phyloP scores from a whole-genome alignment of 2,113 vertebrate species.

The Mirza zaza region DNA sequence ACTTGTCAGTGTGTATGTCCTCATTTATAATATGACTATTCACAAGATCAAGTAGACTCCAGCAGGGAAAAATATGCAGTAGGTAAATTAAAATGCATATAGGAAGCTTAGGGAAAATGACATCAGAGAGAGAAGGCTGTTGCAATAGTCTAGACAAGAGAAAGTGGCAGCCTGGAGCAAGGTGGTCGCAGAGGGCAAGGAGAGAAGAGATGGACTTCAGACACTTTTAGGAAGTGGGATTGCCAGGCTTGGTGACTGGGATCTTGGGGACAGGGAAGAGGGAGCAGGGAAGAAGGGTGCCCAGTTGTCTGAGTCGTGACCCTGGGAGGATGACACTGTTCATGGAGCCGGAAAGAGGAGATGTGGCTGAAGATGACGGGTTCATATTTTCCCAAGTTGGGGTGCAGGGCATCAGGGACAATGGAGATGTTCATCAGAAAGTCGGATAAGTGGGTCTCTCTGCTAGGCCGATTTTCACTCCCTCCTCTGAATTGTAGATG shows the following conservation, averaged over 20 bases:
- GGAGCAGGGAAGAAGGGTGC: not conserved
- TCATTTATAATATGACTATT: not conserved
- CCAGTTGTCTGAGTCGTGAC: accelerated
- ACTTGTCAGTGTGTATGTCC: not conserved
- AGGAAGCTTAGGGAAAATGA: not conserved
- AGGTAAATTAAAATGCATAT: not conserved
- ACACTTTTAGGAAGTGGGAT: not conserved
- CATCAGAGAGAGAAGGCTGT: too few relatives aligned
- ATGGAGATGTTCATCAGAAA: accelerated
- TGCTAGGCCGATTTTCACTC: not conserved
- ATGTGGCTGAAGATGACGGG: not conserved
- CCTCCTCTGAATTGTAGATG: not conserved
- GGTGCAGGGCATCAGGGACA: too few relatives aligned
- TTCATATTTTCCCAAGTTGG: accelerated
- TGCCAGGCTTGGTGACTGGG: not conserved
- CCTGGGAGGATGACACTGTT: not conserved
- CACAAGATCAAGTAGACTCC: not conserved
- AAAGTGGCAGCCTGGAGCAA: not conserved
- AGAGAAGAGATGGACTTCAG: not conserved
- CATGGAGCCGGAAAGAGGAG: not conserved
- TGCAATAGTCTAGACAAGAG: not conserved
- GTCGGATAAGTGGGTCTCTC: accelerated
- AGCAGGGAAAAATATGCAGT: not conserved
- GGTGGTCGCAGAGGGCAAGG: not conserved
- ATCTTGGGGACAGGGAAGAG: not conserved